Evolutionary conservation across 1,140 invertebrate species (phyloP).

Genomic region (Papilio aristodemus): DNA sequence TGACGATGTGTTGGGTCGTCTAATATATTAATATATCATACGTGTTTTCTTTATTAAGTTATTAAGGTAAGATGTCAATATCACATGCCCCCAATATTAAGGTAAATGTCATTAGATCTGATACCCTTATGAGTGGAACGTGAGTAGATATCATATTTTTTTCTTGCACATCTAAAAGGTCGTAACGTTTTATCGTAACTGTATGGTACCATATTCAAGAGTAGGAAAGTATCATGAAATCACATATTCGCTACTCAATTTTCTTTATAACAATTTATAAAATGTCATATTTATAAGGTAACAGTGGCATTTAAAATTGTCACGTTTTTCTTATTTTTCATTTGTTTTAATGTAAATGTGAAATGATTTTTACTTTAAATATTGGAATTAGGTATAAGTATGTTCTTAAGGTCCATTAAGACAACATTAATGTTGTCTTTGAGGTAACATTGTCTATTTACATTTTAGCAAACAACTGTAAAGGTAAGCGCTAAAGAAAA

Average conservation of each 20-base stretch:
- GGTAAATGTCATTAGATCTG: slow-evolving; percentile 59
- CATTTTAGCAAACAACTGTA: no score
- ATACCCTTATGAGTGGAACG: slow-evolving; percentile 49
- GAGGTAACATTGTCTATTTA: no score
- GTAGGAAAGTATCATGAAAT: slow-evolving; percentile 68
- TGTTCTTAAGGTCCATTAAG: no score
- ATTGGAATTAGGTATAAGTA: no score
- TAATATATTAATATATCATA: slow-evolving; percentile 33
- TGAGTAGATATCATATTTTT: slow-evolving; percentile 57
- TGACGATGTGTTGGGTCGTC: slow-evolving; percentile 34
- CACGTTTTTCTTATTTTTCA: background rate
- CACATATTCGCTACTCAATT: slow-evolving; percentile 49
- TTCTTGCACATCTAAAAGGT: slow-evolving; percentile 43
- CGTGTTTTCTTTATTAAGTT: slow-evolving; percentile 37
- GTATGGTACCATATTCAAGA: slow-evolving; percentile 60
- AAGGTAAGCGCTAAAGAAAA: no score
- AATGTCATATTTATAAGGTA: no score
- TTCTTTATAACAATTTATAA: slow-evolving; percentile 50
- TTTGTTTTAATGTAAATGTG: background rate
- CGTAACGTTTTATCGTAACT: slow-evolving; percentile 65
- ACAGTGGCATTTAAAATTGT: no score
- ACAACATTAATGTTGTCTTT: no score
- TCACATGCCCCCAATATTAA: slow-evolving; percentile 51
- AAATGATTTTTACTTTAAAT: no score
- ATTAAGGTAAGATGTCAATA: slow-evolving; percentile 44